Base-by-base conservation (phyloP, 2,797 vertebrate genomes). In the Diplodus sargus region DNA sequence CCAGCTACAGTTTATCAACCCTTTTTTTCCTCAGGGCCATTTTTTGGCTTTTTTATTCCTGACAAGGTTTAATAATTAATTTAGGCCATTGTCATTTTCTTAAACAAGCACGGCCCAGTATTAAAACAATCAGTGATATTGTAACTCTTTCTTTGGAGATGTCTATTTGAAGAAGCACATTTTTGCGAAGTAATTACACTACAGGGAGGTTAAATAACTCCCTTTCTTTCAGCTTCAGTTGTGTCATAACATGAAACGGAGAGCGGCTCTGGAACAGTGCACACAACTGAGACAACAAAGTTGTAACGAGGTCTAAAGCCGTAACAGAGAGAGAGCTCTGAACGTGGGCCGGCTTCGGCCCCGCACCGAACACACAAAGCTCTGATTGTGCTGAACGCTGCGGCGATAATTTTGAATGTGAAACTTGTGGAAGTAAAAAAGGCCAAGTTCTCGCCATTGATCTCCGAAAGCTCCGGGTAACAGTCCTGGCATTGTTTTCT, bases 401-500 rank as follows among this genome's bases (percentile, higher is more conserved):
- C 39, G 48, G 75, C 45, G 28, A 84, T 76, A 62, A 72, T 84
- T 83, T 76, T 72, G 22, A 77, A 73, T 75, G 82, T 82, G 84
- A 83, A 85, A 81, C 75, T 80, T 76, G 79, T 84, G 70, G 28
- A 87, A 81, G 80, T 72, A 81, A 85, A 85, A 85, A 84, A 72
- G 76, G 78, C 76, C 57, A 86, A 81, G 82, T 86, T 86, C 68
- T 88, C 14, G 56, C 62, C 43, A 83, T 76, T 84, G 85, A 85
- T 79, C 65, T 70, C 57, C n/a, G 42, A 76, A 81, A 25, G 59
- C 78, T 78, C 84, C 6, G 60, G 70, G 87, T 66, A 89, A 89
- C 85, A 87, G 70, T 70, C 67, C 78, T 76, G 87, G 74, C 84
- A 71, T 89, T 86, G 88, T 86, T 81, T 81, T 5, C 82, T 66